These are phyloP conservation scores for Timema cristinae DNA, from an alignment of 2,888 invertebrate genomes.

Conservation along the genomic window DNA sequence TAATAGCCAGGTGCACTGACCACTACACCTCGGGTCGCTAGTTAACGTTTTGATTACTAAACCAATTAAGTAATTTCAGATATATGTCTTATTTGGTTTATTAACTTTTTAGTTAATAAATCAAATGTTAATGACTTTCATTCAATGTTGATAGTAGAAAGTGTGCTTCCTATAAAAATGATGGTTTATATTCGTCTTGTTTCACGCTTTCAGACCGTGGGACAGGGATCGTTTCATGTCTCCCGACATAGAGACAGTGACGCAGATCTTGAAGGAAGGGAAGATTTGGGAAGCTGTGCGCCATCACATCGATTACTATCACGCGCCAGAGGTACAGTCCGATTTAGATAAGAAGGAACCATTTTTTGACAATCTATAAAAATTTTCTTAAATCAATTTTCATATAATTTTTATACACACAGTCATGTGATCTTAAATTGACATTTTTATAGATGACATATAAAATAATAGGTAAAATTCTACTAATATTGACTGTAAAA, in stretches of 20 bases:
- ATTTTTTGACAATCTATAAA: background rate
- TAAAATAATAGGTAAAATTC: too few species aligned
- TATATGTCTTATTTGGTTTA: too few species aligned
- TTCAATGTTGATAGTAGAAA: too few species aligned
- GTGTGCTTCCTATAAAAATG: too few species aligned
- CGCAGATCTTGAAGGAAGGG: conserved; percentile 48
- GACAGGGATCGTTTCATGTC: conserved; percentile 61
- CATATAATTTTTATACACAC: background rate
- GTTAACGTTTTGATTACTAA: too few species aligned
- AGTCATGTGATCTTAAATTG: background rate
- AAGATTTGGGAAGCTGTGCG: conserved; percentile 54
- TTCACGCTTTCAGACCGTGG: conserved; percentile 49
- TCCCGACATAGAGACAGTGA: conserved; percentile 59
- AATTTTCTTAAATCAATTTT: conserved; percentile 6
- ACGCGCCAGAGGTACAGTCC: conserved; percentile 41
- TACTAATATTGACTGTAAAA: too few species aligned
- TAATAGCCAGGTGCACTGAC: too few species aligned
- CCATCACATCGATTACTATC: conserved; percentile 46
- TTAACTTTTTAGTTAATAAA: too few species aligned
- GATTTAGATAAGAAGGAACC: background rate
- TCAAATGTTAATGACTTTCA: too few species aligned
- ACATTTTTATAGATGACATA: background rate
- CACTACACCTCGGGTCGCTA: too few species aligned
- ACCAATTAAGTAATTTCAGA: too few species aligned
- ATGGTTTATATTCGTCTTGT: too few species aligned